Conservation (phyloP, 2,113 vertebrate genomes). For the Erythrocebus patas region DNA sequence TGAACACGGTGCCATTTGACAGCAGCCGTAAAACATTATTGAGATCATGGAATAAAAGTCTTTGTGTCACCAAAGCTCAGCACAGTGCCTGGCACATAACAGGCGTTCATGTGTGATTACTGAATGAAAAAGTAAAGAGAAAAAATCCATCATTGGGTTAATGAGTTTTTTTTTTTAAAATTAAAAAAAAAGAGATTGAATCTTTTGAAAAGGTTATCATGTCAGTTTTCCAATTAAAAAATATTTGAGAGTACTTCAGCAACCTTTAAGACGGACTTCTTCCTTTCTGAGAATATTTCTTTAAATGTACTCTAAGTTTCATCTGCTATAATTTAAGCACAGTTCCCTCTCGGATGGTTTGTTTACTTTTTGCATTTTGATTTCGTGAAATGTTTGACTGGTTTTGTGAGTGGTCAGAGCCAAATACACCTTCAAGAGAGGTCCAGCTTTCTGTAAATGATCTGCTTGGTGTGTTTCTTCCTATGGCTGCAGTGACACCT, state of each 20-base stretch:
- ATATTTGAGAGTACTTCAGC: not conserved
- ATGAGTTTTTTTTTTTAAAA: not conserved
- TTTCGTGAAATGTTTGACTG: conserved; percentile 17
- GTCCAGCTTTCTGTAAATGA: not conserved
- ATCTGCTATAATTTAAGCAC: not conserved
- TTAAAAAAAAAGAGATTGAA: not conserved
- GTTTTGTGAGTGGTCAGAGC: not conserved
- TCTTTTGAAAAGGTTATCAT: not conserved
- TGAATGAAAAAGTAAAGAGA: not conserved
- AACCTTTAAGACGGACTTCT: not conserved
- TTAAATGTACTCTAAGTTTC: not conserved
- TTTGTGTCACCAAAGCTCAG: not conserved
- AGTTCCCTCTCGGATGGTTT: not conserved
- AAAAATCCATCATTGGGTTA: not conserved
- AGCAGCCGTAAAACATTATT: not conserved
- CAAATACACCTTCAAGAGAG: not conserved
- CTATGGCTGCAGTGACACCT: not conserved
- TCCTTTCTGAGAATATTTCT: conserved; percentile 43
- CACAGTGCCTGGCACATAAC: not conserved
- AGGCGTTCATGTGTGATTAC: not conserved
- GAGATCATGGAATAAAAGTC: not conserved
- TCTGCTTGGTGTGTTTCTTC: not conserved
- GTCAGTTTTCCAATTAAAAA: not conserved
- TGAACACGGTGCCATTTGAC: not conserved
- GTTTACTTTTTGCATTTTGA: conserved; percentile 6